Base-by-base conservation (phyloP, 2,888 invertebrate genomes). In the Liodrosophila aerea region DNA sequence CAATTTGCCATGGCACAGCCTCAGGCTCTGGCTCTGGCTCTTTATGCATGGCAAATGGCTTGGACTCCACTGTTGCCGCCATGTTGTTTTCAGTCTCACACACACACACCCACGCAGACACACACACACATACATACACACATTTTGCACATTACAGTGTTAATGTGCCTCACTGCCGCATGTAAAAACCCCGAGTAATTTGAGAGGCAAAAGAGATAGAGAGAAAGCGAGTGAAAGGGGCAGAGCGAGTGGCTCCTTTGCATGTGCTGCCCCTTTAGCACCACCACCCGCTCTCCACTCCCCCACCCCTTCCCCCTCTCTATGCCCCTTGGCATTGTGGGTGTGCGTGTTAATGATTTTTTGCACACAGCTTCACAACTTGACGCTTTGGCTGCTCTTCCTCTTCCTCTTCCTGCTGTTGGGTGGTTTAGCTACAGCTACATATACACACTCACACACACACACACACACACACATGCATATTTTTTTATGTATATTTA, bases 111-210 rank as follows among this genome's bases (percentile, higher is more conserved):
- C 22, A 29, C 29, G 8, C 29, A 30, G 22, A 29, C 13, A 43
- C 37, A 58, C 16, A 52, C 43, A 45, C 58, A 41, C 44, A 41
- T 36, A 49, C 50, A 60, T 60, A 54, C 39, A 65, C 52, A 74
- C 67, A 72, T 86, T 88, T 88, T 87, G 87, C 88, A 88, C 89
- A 88, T 87, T 87, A 88, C 86, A 82, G 87, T 88, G 87, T 88
- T 87, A 87, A 87, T 87, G 86, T 88, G 87, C 78, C 86, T 87
- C 86, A 87, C 86, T 86, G 77, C 87, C 86, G 75, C 88, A 88
- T 74, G 81, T 83, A 87, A 82, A 88, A 85, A 84, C 64, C 76
- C 22, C 82, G 76, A 80, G 73, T 73, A 87, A 83, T 83, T 83
- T 87, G 69, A 80, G 66, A 64, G 69, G 2, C 63, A 56, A 49